These are phyloP conservation scores for Sphecodes monilicornis DNA, from an alignment of 2,888 invertebrate genomes.

Conservation along the genomic window DNA sequence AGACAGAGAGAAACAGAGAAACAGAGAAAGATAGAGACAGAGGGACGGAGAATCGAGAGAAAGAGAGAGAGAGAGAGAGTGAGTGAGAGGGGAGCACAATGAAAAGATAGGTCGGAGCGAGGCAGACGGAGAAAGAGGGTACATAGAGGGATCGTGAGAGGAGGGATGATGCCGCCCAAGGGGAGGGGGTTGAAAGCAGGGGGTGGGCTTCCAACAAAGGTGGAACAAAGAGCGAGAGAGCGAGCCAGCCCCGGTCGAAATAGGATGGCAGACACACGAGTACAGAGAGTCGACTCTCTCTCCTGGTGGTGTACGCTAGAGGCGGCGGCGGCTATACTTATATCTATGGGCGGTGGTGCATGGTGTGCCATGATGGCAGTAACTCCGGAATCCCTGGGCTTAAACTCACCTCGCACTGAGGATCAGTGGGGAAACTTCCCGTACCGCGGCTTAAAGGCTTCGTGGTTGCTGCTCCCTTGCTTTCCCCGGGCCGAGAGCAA, in stretches of 20 bases:
- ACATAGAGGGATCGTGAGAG: constrained; percentile 38
- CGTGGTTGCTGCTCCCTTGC: constrained; percentile 82
- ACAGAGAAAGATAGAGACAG: not conserved
- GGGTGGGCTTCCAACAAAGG: constrained; percentile 48
- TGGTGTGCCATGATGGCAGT: constrained; percentile 83
- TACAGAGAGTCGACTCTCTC: constrained; percentile 52
- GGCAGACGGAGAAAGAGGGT: constrained; percentile 38
- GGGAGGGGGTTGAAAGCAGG: constrained; percentile 57
- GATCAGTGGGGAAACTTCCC: constrained; percentile 84
- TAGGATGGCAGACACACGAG: constrained; percentile 70
- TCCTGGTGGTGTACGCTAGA: not conserved
- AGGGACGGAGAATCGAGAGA: not conserved
- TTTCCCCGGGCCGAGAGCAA: constrained; percentile 76
- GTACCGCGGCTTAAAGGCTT: constrained; percentile 84
- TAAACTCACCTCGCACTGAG: constrained; percentile 80
- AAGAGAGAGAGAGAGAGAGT: constrained; percentile 24
- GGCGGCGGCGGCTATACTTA: constrained; percentile 71
- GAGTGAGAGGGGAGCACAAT: not conserved
- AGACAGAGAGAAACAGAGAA: constrained; percentile 13
- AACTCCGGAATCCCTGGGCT: constrained; percentile 84
- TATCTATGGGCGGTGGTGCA: constrained; percentile 80
- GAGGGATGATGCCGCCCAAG: constrained; percentile 52
- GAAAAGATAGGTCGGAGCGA: constrained; percentile 22
- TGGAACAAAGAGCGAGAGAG: constrained; percentile 51
- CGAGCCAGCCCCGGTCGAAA: constrained; percentile 56